Conservation (phyloP, 53 echinoderm and acorn worm genomes). For the Antedon mediterranea region DNA sequence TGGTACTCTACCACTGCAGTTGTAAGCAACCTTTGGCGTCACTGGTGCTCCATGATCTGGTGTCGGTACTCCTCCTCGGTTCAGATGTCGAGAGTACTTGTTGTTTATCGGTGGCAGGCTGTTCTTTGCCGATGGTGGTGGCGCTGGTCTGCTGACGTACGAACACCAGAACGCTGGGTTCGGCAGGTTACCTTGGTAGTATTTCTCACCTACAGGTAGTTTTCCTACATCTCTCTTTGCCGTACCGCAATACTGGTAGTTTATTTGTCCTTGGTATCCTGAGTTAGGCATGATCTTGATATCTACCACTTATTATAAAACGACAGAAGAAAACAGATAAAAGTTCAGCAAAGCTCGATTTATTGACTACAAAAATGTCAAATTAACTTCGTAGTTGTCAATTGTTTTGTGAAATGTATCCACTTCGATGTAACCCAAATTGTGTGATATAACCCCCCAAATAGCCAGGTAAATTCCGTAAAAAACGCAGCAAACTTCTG, state of each 20-base stretch:
- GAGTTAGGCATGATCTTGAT: slow-evolving; percentile 80
- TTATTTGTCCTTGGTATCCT: slow-evolving; percentile 93
- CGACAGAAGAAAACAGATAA: background rate
- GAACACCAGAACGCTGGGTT: slow-evolving; percentile 74
- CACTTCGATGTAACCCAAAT: background rate
- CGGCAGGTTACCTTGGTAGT: slow-evolving; percentile 55
- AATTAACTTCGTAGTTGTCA: too few relatives aligned
- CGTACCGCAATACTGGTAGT: slow-evolving; percentile 58
- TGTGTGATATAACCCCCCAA: slow-evolving; percentile 1
- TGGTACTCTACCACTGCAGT: background rate
- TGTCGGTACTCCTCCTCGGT: slow-evolving; percentile 6
- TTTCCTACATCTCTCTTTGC: slow-evolving; percentile 16
- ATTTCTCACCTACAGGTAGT: slow-evolving; percentile 47
- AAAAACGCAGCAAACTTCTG: background rate
- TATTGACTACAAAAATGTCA: too few relatives aligned
- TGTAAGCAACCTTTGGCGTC: background rate
- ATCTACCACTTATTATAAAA: background rate
- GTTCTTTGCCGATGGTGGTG: background rate
- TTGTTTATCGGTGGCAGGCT: slow-evolving; percentile 4
- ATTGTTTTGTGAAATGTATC: too few relatives aligned
- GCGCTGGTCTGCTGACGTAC: slow-evolving; percentile 23
- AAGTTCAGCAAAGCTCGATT: too few relatives aligned
- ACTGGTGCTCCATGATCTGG: background rate
- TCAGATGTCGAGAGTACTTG: slow-evolving; percentile 41
- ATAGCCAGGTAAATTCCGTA: background rate